Evolutionary conservation across 2,113 vertebrate species (phyloP).

Genomic region (Antennarius striatus): DNA sequence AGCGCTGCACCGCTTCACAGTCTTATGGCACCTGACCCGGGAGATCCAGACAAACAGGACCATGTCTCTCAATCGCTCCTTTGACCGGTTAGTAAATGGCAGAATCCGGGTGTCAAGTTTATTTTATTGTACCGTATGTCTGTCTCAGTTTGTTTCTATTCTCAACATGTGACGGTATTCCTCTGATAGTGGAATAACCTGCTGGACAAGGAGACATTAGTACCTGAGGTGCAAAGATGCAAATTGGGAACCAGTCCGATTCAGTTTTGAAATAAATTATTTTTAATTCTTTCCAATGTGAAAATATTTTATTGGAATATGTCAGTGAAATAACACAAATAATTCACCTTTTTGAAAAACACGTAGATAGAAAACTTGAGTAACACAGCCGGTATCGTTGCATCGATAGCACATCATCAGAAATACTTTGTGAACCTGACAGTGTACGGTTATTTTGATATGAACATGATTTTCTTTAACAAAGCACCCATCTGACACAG

Average conservation of each 20-base stretch:
- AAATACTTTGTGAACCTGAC: too few species aligned
- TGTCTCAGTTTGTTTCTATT: background rate
- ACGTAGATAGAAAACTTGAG: too few species aligned
- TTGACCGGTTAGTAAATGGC: constrained; percentile 85
- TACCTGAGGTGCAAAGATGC: background rate
- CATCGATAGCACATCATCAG: too few species aligned
- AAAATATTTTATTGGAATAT: too few species aligned
- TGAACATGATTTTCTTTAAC: too few species aligned
- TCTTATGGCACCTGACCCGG: constrained; percentile 96
- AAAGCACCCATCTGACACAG: too few species aligned
- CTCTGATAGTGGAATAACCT: constrained; percentile 1
- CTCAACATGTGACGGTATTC: background rate
- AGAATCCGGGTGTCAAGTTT: background rate
- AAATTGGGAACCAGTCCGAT: background rate
- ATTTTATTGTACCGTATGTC: background rate
- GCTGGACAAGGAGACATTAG: background rate
- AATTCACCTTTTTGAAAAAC: too few species aligned
- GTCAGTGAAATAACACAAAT: too few species aligned
- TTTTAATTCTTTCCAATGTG: too few species aligned
- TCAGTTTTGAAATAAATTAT: background rate
- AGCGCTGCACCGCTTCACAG: constrained; percentile 91
- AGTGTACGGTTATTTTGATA: too few species aligned
- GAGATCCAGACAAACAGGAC: constrained; percentile 90
- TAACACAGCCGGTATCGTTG: too few species aligned
- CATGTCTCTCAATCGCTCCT: constrained; percentile 90